Evolutionary conservation across 2,888 invertebrate species (phyloP).

Genomic region (Allophyes oxyacanthae): DNA sequence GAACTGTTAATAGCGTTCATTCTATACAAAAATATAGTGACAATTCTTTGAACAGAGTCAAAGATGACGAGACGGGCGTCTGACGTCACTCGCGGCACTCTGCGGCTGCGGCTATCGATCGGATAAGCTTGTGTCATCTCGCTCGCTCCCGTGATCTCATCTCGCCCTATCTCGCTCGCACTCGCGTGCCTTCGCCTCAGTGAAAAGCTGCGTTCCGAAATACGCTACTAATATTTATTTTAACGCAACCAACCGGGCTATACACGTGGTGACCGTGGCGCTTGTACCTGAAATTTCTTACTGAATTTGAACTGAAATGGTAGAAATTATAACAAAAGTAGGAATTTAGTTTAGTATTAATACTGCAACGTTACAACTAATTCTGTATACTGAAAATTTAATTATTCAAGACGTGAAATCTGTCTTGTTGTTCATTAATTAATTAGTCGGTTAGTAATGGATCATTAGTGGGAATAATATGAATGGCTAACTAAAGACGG

Average conservation of each 20-base stretch:
- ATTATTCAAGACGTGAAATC: background rate
- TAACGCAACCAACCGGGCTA: constrained; percentile 83
- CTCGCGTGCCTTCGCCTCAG: constrained; percentile 71
- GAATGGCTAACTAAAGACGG: constrained; percentile 11
- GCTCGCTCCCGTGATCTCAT: constrained; percentile 71
- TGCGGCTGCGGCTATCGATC: constrained; percentile 90
- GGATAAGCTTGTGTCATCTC: constrained; percentile 79
- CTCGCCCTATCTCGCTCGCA: constrained; percentile 72
- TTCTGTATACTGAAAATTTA: background rate
- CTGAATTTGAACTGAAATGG: constrained; percentile 19
- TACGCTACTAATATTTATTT: constrained; percentile 89
- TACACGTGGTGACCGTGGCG: constrained; percentile 77
- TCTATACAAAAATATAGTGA: constrained; percentile 80
- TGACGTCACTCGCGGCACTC: constrained; percentile 88
- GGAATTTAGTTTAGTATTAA: background rate
- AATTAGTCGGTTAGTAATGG: constrained; percentile 15
- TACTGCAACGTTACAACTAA: background rate
- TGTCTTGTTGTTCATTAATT: constrained; percentile 11
- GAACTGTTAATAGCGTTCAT: constrained; percentile 58
- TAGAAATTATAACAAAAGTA: background rate
- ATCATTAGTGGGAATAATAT: constrained; percentile 21
- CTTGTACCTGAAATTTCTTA: constrained; percentile 36
- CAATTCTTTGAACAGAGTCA: constrained; percentile 85
- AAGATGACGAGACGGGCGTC: constrained; percentile 87
- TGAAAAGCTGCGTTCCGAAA: constrained; percentile 84